A percentile compares a stretch with the other conserved stretches of the same genome.
phyloP scores from a whole-genome alignment of 2,888 invertebrate genomes.

The Megalurothrips usitatus region DNA sequence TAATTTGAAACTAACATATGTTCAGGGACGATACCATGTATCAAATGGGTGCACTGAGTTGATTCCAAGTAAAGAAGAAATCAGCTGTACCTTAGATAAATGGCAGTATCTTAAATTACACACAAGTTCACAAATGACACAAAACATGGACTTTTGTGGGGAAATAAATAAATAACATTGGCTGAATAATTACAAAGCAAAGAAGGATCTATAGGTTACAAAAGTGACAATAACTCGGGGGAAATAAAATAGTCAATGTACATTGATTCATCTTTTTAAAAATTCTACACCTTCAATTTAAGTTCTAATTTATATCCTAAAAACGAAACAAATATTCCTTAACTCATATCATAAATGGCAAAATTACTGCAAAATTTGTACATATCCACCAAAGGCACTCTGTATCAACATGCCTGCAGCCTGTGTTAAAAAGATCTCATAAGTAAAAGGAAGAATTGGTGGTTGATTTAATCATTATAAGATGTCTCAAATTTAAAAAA shows the following conservation, averaged over 20 bases:
- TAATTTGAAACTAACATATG: neutral
- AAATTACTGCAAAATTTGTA: constrained; percentile 13
- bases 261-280: neutral
- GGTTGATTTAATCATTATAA: neutral
- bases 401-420: neutral
- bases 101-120: constrained; percentile 12
- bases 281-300: neutral
- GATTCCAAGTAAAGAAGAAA: neutral
- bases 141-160: neutral
- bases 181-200: constrained; percentile 21
- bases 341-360: neutral
- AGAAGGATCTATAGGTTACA: neutral
- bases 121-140: neutral
- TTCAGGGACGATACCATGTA: neutral
- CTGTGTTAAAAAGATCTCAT: neutral
- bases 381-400: constrained; percentile 16
- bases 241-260: neutral
- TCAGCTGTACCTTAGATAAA: neutral
- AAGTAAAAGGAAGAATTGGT: neutral
- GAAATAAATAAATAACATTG: constrained; percentile 24
- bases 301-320: neutral
- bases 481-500: neutral
- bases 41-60: neutral
- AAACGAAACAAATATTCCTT: neutral
- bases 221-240: neutral